Conservation (phyloP, 2,888 invertebrate genomes). For the Chouioia cunea region DNA sequence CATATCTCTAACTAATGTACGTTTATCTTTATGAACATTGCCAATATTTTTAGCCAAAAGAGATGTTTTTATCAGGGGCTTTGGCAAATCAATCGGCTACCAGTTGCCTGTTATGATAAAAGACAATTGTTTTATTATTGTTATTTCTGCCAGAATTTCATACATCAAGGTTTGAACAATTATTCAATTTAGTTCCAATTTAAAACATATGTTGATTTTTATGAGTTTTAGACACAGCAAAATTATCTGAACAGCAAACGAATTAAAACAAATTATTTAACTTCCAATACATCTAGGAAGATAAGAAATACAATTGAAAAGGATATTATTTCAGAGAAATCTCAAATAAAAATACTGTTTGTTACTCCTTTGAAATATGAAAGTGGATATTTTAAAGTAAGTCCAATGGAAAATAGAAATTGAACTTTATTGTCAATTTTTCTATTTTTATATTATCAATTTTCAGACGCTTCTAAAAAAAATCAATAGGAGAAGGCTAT, state of each 20-base stretch:
- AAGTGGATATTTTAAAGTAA: constrained; percentile 3
- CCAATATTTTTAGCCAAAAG: constrained; percentile 73
- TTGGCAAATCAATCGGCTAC: constrained; percentile 97
- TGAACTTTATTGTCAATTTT: neutral
- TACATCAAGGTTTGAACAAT: constrained; percentile 79
- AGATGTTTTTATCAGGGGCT: constrained; percentile 96
- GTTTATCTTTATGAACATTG: too few species aligned
- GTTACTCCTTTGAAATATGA: neutral
- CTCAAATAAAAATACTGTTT: constrained; percentile 1
- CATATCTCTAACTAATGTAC: too few species aligned
- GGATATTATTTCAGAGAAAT: neutral
- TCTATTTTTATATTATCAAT: neutral
- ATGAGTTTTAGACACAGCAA: neutral
- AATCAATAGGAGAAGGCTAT: neutral
- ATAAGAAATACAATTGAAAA: neutral
- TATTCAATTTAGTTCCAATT: constrained; percentile 6
- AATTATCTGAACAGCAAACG: neutral
- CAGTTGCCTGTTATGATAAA: constrained; percentile 92
- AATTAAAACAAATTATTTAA: constrained; percentile 2
- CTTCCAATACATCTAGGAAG: neutral
- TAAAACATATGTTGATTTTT: neutral
- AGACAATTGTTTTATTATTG: constrained; percentile 85
- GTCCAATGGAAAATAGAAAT: neutral
- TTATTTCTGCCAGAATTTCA: constrained; percentile 96
- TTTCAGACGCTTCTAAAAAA: neutral